Evolutionary conservation across 2,888 invertebrate genomes (phyloP).

Genomic region (Strigamia transsilvanica): DNA sequence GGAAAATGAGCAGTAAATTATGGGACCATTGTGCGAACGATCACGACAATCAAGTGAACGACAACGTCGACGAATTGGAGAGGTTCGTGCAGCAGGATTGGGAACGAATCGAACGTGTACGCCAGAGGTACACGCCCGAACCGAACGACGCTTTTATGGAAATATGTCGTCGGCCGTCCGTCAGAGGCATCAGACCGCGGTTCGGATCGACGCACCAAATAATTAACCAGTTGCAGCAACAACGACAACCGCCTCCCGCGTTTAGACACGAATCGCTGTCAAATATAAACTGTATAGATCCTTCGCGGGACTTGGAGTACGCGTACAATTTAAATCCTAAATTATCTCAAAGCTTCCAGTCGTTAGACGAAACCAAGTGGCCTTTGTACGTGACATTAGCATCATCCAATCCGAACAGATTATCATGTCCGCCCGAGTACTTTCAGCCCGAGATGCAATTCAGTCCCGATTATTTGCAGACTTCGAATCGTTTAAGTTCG

Average conservation of each 20-base stretch:
- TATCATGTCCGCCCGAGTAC: constrained; percentile 5
- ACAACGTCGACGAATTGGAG: constrained; percentile 72
- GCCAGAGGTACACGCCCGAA: constrained; percentile 72
- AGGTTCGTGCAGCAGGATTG: constrained; percentile 87
- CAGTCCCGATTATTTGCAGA: background rate
- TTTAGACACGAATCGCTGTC: background rate
- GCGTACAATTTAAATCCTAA: background rate
- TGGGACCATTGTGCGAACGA: constrained; percentile 33
- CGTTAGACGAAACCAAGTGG: constrained; percentile 3
- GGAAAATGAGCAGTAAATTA: constrained; percentile 58
- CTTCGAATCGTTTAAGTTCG: background rate
- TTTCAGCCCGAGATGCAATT: background rate
- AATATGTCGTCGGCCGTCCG: constrained; percentile 86
- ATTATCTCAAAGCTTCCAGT: constrained; percentile 14
- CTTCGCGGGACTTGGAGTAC: background rate
- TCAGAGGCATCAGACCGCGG: constrained; percentile 87
- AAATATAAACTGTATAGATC: background rate
- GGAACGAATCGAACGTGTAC: constrained; percentile 80
- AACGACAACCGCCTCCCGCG: constrained; percentile 60
- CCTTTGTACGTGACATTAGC: constrained; percentile 12
- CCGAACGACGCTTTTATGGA: constrained; percentile 79
- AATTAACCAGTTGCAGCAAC: constrained; percentile 80
- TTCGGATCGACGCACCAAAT: constrained; percentile 81
- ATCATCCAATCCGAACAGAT: background rate
- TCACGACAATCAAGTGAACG: background rate